phyloP scores from a whole-genome alignment of 2,888 invertebrate genomes.

The Zaprionus bogoriensis region DNA sequence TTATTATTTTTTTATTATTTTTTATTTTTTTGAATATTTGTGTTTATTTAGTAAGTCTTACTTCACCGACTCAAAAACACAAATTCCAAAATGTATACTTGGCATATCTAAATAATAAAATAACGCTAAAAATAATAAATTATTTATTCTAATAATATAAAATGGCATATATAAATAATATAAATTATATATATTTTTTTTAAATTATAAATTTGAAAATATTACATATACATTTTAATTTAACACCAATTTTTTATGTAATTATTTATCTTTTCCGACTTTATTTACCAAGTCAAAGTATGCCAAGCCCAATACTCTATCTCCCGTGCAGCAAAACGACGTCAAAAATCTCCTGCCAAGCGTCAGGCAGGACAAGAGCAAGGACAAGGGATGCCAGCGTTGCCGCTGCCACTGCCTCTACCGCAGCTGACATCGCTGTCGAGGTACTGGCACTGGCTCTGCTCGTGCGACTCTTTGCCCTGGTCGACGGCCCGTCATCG shows the following conservation, averaged over 20 bases:
- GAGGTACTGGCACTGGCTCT: conserved; percentile 13
- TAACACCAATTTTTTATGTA: background rate
- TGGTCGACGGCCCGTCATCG: conserved; percentile 21
- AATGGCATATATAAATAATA: background rate
- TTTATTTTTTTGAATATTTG: no score
- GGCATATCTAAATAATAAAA: no score
- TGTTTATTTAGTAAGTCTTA: no score
- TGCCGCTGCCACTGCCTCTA: conserved; percentile 19
- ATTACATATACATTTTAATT: background rate
- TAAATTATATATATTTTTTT: background rate
- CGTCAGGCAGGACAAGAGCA: conserved; percentile 37
- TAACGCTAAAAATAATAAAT: no score
- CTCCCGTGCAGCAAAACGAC: conserved; percentile 44
- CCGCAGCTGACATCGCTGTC: conserved; percentile 28
- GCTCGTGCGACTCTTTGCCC: background rate
- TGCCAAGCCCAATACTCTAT: conserved; percentile 3
- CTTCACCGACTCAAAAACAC: no score
- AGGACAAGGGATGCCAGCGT: conserved; percentile 34
- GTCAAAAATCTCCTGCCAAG: conserved; percentile 25
- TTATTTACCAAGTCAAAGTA: no score
- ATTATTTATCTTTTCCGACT: no score
- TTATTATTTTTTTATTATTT: no score
- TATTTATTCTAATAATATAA: background rate
- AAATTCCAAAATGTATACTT: no score
- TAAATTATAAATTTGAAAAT: background rate